Base-by-base conservation (phyloP, 92 coral and sea anemone species). In the Porites divaricata region DNA sequence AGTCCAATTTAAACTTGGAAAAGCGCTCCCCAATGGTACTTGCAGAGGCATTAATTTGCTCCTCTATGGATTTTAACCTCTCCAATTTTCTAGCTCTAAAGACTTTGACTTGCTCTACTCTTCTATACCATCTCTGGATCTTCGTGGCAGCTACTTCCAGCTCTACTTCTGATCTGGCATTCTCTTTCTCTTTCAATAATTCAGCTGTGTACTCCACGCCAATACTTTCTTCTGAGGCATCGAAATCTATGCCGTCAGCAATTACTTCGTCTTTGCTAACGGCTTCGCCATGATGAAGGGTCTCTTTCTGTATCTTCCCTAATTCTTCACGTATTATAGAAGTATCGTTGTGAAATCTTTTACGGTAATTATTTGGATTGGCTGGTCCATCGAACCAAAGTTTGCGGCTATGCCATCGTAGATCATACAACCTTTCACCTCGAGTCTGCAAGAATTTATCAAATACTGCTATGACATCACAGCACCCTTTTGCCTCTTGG, bases 1-100 rank as follows among this genome's bases (percentile, higher is more conserved):
- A 81, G 87, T 95, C 98, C 20, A 90, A 79, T 78, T 79, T 90
- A 82, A 95, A 93, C 48, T 22, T 72, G 63, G 85, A 75, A 41
- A 93, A 91, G 45, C 84, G 90, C 12, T 73, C 88, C 58, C 70
- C 83, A 0, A 4, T n/a, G 22, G 25, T 57, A 13, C 64, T 54
- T 17, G 14, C 56, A 58, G 75, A 69, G 12, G 70, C 13, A n/a
- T 57, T 45, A 0, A 52, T 70, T 15, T 81, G 72, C 8, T 75
- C 67, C 41, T 81, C 67, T 14, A 20, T 25, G 13, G 70, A 52
- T 64, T 70, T 77, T 67, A 73, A 50, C 22, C 90, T 49, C 14
- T 25, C 70, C 54, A 69, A 56, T 58, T 66, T 73, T 64, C 58
- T 77, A 22, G 25, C 63, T 78, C 21, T 17, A 56, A 41, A 65